Evolutionary conservation across 2,888 invertebrate genomes (phyloP).

Genomic region (Lasioglossum villosulum): DNA sequence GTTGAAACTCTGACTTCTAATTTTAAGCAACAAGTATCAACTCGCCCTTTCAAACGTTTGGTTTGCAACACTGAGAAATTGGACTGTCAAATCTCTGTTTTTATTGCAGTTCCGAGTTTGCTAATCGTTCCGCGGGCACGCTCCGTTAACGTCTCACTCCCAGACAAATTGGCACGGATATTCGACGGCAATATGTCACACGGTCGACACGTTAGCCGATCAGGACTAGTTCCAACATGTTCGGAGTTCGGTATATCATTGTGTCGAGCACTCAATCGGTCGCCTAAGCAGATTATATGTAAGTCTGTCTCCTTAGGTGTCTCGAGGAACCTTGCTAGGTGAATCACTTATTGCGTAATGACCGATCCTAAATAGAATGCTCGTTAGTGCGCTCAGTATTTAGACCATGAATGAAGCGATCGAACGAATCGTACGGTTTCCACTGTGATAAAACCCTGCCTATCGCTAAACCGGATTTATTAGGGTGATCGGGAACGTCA

Average conservation of each 20-base stretch:
- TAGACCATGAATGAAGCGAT: constrained; percentile 50
- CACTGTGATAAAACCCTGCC: neutral
- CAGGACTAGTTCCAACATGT: neutral
- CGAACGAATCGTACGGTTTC: constrained; percentile 40
- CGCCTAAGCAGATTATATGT: constrained; percentile 53
- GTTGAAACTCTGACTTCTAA: neutral
- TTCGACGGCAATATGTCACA: constrained; percentile 16
- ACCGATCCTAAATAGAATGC: constrained; percentile 63
- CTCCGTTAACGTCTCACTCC: constrained; percentile 31
- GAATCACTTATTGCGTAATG: constrained; percentile 71
- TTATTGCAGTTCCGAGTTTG: neutral
- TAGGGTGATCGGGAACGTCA: neutral
- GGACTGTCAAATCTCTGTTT: neutral
- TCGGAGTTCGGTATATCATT: constrained; percentile 20
- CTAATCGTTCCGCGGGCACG: neutral
- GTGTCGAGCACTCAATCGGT: constrained; percentile 17
- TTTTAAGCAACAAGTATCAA: neutral
- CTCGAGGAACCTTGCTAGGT: constrained; percentile 62
- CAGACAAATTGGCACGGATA: constrained; percentile 31
- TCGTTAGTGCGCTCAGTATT: constrained; percentile 49
- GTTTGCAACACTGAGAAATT: neutral
- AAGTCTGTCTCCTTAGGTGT: constrained; percentile 56
- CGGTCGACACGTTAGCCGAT: constrained; percentile 1
- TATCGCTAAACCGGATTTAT: neutral
- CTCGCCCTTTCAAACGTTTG: neutral